Evolutionary conservation across 2,888 invertebrate species (phyloP).

Genomic region (Cheilosia vernalis): DNA sequence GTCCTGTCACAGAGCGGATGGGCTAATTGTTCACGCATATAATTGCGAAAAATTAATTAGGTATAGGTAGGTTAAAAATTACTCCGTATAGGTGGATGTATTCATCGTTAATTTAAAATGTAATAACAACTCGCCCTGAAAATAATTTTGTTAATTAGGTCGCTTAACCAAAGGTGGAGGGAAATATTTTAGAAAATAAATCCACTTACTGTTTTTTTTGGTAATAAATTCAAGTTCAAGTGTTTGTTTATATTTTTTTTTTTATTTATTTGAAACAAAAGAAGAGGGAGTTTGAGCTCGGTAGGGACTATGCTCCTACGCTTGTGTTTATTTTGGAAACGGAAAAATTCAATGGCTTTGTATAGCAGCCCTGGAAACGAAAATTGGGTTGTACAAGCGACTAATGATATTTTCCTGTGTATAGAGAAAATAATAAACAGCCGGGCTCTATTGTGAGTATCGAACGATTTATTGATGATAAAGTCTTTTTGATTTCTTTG

Average conservation of each 20-base stretch:
- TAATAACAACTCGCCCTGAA: not conserved
- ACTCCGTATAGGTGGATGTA: not conserved
- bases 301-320: not conserved
- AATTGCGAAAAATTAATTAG: not conserved
- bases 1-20: not conserved
- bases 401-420: not conserved
- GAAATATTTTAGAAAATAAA: slow-evolving; percentile 4
- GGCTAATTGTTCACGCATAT: not conserved
- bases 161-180: not conserved
- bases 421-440: slow-evolving; percentile 20
- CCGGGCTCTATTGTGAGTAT: slow-evolving; percentile 8
- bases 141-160: not conserved
- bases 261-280: slow-evolving; percentile 9
- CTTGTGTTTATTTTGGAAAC: slow-evolving; percentile 17
- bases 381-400: not conserved
- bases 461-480: slow-evolving; percentile 10
- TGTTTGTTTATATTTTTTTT: slow-evolving; percentile 41
- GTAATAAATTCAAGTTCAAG: slow-evolving; percentile 42
- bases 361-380: slow-evolving; percentile 4
- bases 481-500: not conserved
- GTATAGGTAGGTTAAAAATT: not conserved
- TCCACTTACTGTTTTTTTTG: slow-evolving; percentile 9
- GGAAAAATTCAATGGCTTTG: slow-evolving; percentile 6
- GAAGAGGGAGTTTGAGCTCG: not conserved
- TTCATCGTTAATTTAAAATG: not conserved